A percentile compares a stretch with the other conserved stretches of the same genome.
phyloP scores from a whole-genome alignment of 2,888 invertebrate genomes.

The Salticus scenicus region DNA sequence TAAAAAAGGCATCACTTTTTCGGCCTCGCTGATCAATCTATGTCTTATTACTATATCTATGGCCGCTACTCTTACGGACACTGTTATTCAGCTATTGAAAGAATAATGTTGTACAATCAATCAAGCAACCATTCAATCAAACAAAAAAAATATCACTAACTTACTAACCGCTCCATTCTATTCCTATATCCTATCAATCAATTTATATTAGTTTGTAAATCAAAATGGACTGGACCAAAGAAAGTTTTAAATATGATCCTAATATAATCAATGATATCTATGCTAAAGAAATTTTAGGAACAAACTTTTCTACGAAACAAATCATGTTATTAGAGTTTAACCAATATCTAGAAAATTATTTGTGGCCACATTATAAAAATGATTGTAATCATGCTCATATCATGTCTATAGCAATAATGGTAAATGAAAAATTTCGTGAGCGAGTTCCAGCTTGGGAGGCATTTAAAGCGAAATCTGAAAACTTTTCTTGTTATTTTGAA shows the following conservation, averaged over 20 bases:
- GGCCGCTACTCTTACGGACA: too few species aligned
- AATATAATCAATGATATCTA: conserved; percentile 92
- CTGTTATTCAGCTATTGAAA: too few species aligned
- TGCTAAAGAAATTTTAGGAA: conserved; percentile 87
- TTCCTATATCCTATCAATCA: too few species aligned
- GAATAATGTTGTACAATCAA: too few species aligned
- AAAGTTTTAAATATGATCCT: conserved; percentile 79
- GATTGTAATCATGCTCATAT: conserved; percentile 88
- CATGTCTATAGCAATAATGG: conserved; percentile 97
- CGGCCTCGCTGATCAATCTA: too few species aligned
- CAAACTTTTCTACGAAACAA: conserved; percentile 74
- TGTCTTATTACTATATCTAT: too few species aligned
- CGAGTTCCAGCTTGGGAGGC: conserved; percentile 96
- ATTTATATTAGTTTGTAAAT: too few species aligned
- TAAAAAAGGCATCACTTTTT: too few species aligned
- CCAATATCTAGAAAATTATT: conserved; percentile 95
- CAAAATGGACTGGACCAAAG: too few species aligned
- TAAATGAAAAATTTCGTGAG: conserved; percentile 98
- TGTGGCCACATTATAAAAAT: conserved; percentile 96
- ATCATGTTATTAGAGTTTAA: conserved; percentile 98
- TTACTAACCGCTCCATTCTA: too few species aligned
- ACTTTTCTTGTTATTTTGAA: conserved; percentile 88
- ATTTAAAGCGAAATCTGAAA: conserved; percentile 85
- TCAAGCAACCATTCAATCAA: too few species aligned
- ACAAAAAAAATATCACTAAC: too few species aligned